A percentile compares a stretch with the other conserved stretches of the same genome.
These are phyloP conservation scores for Misgurnus anguillicaudatus DNA, from an alignment of 2,113 vertebrate genomes.

Conservation along the genomic window DNA sequence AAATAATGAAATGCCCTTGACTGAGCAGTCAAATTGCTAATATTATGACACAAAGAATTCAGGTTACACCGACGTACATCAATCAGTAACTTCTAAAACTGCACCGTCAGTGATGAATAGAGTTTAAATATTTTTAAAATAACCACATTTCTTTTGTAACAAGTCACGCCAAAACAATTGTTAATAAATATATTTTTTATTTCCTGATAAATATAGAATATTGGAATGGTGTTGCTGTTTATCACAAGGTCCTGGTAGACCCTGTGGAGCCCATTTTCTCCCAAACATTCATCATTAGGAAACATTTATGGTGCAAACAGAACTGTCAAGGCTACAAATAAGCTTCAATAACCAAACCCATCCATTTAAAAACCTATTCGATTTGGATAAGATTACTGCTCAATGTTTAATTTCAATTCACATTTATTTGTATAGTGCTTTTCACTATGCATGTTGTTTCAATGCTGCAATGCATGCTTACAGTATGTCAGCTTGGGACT, in stretches of 20 bases:
- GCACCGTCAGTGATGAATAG: neutral
- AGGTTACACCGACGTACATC: neutral
- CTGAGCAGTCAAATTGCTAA: neutral
- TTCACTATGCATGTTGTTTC: no score
- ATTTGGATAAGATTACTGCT: no score
- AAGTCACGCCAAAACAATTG: neutral
- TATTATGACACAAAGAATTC: neutral
- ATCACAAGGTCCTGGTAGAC: neutral
- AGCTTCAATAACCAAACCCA: neutral
- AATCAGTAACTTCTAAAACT: neutral
- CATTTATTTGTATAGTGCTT: no score
- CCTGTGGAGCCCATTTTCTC: neutral
- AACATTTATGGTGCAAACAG: slow-evolving; percentile 11
- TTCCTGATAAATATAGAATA: neutral
- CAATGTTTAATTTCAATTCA: no score
- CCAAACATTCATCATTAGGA: slow-evolving; percentile 18
- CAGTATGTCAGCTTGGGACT: no score
- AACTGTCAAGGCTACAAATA: no score
- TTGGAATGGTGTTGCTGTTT: neutral
- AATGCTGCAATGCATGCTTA: no score
- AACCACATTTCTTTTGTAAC: neutral
- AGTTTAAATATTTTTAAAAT: neutral
- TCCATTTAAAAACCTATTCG: no score
- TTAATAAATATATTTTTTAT: neutral
- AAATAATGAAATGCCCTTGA: neutral